Conservation (phyloP, 2,888 invertebrate genomes). For the Agrotis exclamationis region DNA sequence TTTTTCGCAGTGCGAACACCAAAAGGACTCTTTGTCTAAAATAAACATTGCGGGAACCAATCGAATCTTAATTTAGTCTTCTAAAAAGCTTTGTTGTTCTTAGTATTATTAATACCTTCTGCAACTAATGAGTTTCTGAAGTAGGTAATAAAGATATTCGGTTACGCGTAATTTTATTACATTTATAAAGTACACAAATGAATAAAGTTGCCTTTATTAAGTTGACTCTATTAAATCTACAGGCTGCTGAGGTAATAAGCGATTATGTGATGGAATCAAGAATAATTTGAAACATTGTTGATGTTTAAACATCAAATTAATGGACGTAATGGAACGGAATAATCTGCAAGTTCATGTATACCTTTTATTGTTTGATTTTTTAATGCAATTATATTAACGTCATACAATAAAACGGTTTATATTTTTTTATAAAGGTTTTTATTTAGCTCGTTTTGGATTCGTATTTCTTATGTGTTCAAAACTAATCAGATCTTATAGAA, state of each 20-base stretch:
- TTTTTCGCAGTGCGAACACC: constrained; percentile 75
- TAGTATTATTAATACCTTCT: constrained; percentile 40
- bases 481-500: not conserved
- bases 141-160: constrained; percentile 36
- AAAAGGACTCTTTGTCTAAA: constrained; percentile 74
- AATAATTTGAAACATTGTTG: constrained; percentile 5
- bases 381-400: not conserved
- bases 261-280: not conserved
- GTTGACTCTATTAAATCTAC: constrained; percentile 25
- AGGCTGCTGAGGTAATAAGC: constrained; percentile 11
- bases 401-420: too few relatives aligned
- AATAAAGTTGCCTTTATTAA: constrained; percentile 27
- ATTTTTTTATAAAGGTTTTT: too few relatives aligned
- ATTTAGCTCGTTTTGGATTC: too few relatives aligned
- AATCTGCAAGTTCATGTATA: not conserved
- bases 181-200: constrained; percentile 28
- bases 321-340: not conserved
- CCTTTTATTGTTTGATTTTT: not conserved
- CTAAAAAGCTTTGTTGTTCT: constrained; percentile 34
- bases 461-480: not conserved
- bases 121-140: constrained; percentile 39
- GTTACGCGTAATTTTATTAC: constrained; percentile 21
- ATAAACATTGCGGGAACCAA: constrained; percentile 74
- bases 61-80: constrained; percentile 72
- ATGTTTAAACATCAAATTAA: constrained; percentile 1